phyloP scores from a whole-genome alignment of 2,113 vertebrate species.

The Scytalopus superciliaris region DNA sequence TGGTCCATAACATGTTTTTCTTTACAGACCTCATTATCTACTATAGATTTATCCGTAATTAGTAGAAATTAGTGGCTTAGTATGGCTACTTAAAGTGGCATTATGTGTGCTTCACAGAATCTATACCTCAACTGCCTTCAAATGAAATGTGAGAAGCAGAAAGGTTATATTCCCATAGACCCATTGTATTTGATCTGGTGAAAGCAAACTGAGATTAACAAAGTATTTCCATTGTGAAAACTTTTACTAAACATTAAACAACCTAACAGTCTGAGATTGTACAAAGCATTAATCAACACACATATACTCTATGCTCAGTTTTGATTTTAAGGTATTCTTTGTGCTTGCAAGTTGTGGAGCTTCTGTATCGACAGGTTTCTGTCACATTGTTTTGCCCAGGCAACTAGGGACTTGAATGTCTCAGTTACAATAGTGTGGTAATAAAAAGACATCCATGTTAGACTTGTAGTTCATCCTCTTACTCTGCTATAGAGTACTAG shows the following conservation, averaged over 20 bases:
- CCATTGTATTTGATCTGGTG: background rate
- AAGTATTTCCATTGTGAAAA: background rate
- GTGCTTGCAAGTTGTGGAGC: background rate
- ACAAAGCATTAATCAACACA: background rate
- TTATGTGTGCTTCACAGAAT: background rate
- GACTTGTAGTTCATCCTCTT: background rate
- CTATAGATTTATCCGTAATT: background rate
- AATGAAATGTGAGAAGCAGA: background rate
- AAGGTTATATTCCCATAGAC: background rate
- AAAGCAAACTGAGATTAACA: background rate
- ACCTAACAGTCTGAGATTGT: accelerated
- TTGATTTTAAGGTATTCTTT: background rate
- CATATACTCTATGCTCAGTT: background rate
- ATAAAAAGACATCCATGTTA: background rate
- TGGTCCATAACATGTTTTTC: background rate
- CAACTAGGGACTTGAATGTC: background rate
- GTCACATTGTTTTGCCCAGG: background rate
- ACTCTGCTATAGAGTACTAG: background rate
- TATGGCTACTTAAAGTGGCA: background rate
- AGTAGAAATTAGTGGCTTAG: background rate
- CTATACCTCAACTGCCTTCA: background rate
- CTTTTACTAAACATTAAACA: background rate
- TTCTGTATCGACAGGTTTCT: background rate
- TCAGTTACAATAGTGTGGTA: background rate
- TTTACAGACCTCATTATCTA: background rate